These are phyloP conservation scores for Triplophysa tibetana DNA, from an alignment of 2,113 vertebrate genomes.

Conservation along the genomic window DNA sequence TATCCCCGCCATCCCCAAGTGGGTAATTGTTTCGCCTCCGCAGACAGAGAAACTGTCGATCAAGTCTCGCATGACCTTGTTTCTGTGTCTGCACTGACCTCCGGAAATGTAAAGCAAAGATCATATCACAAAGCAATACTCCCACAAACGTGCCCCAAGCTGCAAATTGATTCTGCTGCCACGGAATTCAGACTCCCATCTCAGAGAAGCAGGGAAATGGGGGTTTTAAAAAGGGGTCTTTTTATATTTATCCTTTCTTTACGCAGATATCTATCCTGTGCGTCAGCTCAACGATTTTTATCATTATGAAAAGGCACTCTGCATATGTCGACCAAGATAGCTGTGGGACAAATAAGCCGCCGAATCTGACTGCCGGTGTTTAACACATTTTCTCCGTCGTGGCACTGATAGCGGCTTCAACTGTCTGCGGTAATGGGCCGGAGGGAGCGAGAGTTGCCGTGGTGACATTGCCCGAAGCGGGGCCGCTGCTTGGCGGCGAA, in stretches of 20 bases:
- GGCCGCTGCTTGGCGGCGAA: conserved; percentile 16
- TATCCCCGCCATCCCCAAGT: conserved; percentile 51
- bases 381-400: conserved; percentile 53
- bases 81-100: conserved; percentile 61
- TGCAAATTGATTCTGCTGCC: conserved; percentile 61
- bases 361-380: conserved; percentile 44
- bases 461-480: conserved; percentile 48
- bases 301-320: conserved; percentile 55
- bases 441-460: conserved; percentile 36
- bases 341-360: conserved; percentile 51
- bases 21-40: conserved; percentile 53
- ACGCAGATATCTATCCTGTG: conserved; percentile 46
- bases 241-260: conserved; percentile 41
- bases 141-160: conserved; percentile 48
- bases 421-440: conserved; percentile 53
- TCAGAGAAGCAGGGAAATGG: conserved; percentile 39
- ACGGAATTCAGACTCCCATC: conserved; percentile 51
- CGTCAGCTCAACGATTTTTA: conserved; percentile 53
- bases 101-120: conserved; percentile 60
- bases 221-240: conserved; percentile 20
- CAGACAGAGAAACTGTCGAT: conserved; percentile 55
- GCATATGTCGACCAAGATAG: conserved; percentile 54
- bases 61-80: conserved; percentile 61
- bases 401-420: conserved; percentile 55
- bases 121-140: conserved; percentile 61